Evolutionary conservation across 2,888 invertebrate species (phyloP), one percentile per base, ranked within the genome.

Genomic region (Syrista parreyssii): DNA sequence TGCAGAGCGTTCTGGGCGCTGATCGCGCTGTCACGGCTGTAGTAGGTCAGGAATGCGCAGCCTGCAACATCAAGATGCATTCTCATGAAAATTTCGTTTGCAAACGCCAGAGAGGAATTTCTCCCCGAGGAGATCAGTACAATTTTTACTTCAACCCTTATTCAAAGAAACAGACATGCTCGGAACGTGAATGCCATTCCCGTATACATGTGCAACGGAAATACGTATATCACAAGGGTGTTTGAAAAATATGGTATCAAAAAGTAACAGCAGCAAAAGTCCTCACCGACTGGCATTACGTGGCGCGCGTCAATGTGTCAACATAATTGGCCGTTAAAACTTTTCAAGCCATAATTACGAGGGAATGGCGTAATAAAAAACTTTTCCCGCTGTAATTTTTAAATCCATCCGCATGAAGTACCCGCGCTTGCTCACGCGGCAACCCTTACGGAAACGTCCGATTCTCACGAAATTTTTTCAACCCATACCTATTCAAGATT

Each of bases 31-130:
- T 98, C 98, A 92, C 98, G 96, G 92, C 95, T 97, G 94, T 98
- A 98, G 94, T 98, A 99, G 90, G 99, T 99, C 93, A 99, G 95
- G 94, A 99, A 99, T 92, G 98, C 98, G 95, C 98, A 99, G 93
- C 98, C 98, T 98, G 95, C 34, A 93, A 94, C 91, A 87, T 71
- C 31, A 32, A 33, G 32, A 71, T 31, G 33, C 32, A 31, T 31
- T 32, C 32, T 71, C 32, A 33, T 71, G 71, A 71, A 71, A 71
- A 71, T 71, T 71, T 32, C 31, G 12, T 72, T 76, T 73, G 3
- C 11, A 76, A 15, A 23, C 6, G 23, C 55, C 23, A 55, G 2
- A 55, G 23, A 55, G 55, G 23, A 55, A 55, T 55, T 55, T 55
- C 55, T 55, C 23, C 23, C 55, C 55, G 55, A 6, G 23, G 1